Base-by-base conservation (phyloP, 1,140 invertebrate species). In the Pogonus chalceus region DNA sequence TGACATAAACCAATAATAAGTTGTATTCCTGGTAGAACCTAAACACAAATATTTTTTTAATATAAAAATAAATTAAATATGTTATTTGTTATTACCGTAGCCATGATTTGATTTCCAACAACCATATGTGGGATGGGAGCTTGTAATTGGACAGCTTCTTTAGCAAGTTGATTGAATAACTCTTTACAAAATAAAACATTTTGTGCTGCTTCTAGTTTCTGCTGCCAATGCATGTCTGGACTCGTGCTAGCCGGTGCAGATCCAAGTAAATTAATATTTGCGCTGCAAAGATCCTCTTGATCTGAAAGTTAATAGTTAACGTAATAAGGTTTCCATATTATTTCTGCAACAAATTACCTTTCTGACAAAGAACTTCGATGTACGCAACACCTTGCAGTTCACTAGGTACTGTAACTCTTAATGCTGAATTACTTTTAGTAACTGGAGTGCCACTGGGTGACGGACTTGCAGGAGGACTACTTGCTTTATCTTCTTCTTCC, bases 111-210 rank as follows among this genome's bases (percentile, higher is more conserved):
- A 73, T 96, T 97, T 43, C 92, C 92, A 48, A 96, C 90, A 23
- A 97, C 94, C 79, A 97, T 89, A 65, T 96, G 93, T 7, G 94
- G 94, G 65, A 97, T 94, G 0, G 88, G 85, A 2, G 90, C 86
- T 64, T 93, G 88, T 1, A 95, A 69, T 62, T 96, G 89, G 2
- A 97, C 92, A 0, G 95, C 94, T 71, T 98, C 94, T 56, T 90
- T 84, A 0, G 94, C 93, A 24, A 98, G 73, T 66, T 96, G 89
- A 56, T 90, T 89, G 68, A 98, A 97, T 1, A 98, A 70, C 72
- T 98, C 95, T 75, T 97, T 97, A 69, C 94, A 98, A 72, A 96
- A 98, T 2, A 97, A 72, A 23, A 97, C 93, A 74, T 97, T 98
- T 66, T 98, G 95, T 0, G 94, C 94, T 1, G 89, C 88, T 71